These are phyloP conservation scores for Trochalopteron elliotii DNA, from an alignment of 2,113 vertebrate species.

Conservation along the genomic window DNA sequence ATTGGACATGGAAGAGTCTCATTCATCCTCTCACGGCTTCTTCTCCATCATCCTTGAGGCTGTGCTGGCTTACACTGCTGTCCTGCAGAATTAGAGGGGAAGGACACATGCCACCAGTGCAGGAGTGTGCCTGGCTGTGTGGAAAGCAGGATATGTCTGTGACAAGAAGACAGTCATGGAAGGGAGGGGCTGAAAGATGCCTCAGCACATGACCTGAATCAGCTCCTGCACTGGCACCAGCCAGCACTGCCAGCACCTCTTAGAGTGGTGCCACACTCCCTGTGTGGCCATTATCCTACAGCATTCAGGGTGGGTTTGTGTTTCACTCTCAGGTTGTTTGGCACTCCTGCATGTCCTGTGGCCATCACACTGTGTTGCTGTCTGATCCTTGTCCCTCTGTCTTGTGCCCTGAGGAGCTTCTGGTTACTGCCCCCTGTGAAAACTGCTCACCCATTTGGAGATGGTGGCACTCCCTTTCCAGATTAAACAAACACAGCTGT, in stretches of 20 bases:
- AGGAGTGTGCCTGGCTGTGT: neutral
- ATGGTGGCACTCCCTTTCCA: neutral
- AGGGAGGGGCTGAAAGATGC: neutral
- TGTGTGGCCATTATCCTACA: accelerated
- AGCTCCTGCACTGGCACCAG: neutral
- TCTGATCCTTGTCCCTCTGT: neutral
- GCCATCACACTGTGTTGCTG: neutral
- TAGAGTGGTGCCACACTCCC: neutral
- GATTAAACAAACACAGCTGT: neutral
- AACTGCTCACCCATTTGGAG: neutral
- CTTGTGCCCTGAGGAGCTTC: neutral
- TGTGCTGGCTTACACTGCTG: neutral
- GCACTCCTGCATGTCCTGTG: neutral
- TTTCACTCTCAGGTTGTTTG: neutral
- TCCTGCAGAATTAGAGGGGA: neutral
- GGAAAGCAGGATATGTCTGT: neutral
- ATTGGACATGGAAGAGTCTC: accelerated
- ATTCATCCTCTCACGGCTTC: accelerated
- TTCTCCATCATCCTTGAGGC: neutral
- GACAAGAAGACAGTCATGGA: neutral
- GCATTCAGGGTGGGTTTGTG: neutral
- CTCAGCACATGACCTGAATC: accelerated
- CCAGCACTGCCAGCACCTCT: neutral
- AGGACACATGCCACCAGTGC: neutral
- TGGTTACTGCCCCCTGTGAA: neutral